These are phyloP conservation scores for Tipula helvola DNA, from an alignment of 2,888 invertebrate species.

Conservation along the genomic window DNA sequence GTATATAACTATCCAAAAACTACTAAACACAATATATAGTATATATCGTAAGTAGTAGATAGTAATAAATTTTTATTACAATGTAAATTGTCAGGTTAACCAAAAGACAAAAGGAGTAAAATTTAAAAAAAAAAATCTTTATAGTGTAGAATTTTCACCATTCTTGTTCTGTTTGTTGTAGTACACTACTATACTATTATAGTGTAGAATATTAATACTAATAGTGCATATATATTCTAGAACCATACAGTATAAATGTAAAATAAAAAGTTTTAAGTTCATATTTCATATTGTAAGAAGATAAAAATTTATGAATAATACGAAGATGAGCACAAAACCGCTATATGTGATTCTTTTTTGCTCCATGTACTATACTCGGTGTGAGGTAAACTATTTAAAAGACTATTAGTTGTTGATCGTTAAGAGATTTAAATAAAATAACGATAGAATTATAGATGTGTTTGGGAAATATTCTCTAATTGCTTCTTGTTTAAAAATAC, in stretches of 20 bases:
- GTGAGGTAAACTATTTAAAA: not conserved
- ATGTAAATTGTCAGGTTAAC: constrained; percentile 9
- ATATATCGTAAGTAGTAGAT: not conserved
- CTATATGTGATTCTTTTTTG: not conserved
- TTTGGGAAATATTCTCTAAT: not conserved
- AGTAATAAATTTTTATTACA: constrained; percentile 9
- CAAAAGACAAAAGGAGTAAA: constrained; percentile 5
- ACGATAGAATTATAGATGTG: not conserved
- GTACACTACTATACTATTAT: not conserved
- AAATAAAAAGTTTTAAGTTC: not conserved
- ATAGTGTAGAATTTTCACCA: not conserved
- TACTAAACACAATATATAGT: not conserved
- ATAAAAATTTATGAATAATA: not conserved
- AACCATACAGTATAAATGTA: not conserved
- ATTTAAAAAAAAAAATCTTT: not conserved
- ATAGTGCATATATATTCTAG: not conserved
- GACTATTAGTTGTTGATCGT: not conserved
- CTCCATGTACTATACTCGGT: not conserved
- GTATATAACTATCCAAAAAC: not conserved
- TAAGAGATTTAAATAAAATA: not conserved
- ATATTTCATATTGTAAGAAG: not conserved
- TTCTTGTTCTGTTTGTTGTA: not conserved
- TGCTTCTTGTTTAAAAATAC: not conserved
- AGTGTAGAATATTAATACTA: too few relatives aligned
- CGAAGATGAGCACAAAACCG: not conserved